phyloP scores from a whole-genome alignment of 1,140 invertebrate species.

The Aricia agestis region DNA sequence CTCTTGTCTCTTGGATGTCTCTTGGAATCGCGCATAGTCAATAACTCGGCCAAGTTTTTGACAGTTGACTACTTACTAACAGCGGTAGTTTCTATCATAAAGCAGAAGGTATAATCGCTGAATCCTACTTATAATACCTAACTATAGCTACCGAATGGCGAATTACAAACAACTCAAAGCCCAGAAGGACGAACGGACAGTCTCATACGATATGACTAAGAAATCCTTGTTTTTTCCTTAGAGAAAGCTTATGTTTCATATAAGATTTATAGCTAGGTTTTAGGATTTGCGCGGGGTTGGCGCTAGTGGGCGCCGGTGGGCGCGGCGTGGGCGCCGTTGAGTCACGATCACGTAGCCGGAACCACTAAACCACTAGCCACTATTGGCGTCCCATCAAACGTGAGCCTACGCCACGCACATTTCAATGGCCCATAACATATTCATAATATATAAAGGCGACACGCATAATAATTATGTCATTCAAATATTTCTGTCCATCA shows the following conservation, averaged over 20 bases:
- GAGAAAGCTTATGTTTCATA: neutral
- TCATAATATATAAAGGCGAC: constrained; percentile 4
- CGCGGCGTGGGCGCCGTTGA: constrained; percentile 69
- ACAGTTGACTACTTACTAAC: too few species aligned
- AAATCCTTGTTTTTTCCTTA: neutral
- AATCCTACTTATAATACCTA: too few species aligned
- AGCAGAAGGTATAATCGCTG: too few species aligned
- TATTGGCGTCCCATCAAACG: constrained; percentile 55
- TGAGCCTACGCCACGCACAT: constrained; percentile 62
- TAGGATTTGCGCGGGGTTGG: constrained; percentile 37
- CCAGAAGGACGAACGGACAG: neutral
- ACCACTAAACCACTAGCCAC: constrained; percentile 63
- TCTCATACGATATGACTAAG: neutral
- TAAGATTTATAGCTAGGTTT: constrained; percentile 26
- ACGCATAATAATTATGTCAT: constrained; percentile 26
- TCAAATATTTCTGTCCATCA: neutral
- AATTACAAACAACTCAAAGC: neutral
- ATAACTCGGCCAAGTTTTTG: too few species aligned
- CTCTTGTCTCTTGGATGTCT: too few species aligned
- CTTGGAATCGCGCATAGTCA: too few species aligned
- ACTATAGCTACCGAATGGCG: too few species aligned
- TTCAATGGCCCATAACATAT: constrained; percentile 47
- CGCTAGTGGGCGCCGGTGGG: constrained; percentile 41
- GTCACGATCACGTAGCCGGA: constrained; percentile 74
- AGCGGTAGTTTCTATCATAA: too few species aligned